Conservation (phyloP, 2,113 vertebrate genomes). For the Upupa epops region DNA sequence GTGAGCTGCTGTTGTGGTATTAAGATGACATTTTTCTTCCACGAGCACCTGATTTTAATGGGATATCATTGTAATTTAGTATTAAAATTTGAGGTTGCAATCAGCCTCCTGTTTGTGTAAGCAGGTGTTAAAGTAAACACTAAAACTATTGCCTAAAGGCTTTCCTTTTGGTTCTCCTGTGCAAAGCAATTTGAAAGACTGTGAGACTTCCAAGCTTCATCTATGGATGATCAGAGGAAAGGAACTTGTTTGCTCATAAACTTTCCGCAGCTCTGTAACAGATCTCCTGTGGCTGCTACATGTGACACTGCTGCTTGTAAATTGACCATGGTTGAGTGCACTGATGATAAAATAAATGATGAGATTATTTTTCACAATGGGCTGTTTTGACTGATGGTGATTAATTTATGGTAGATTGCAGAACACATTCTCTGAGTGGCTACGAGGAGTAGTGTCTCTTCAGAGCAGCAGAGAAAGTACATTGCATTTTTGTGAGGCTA, state of each 20-base stretch:
- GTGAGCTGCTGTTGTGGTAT: background rate
- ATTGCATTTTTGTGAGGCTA: background rate
- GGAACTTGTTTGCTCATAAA: slow-evolving; percentile 29
- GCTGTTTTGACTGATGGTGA: slow-evolving; percentile 54
- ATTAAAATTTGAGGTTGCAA: background rate
- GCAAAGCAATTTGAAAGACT: background rate
- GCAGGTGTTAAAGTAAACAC: background rate
- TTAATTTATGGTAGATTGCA: slow-evolving; percentile 52
- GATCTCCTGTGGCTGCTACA: slow-evolving; percentile 43
- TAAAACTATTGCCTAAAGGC: background rate
- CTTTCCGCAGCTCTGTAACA: slow-evolving; percentile 6
- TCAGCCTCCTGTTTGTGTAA: background rate
- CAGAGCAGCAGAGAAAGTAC: slow-evolving; percentile 41
- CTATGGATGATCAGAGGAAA: slow-evolving; percentile 30
- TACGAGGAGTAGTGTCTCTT: slow-evolving; percentile 19
- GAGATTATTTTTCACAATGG: slow-evolving; percentile 69
- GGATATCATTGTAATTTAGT: background rate
- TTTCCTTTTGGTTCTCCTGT: background rate
- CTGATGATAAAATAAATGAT: slow-evolving; percentile 66
- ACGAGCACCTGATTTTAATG: background rate
- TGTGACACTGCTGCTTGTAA: slow-evolving; percentile 46
- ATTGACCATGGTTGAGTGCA: slow-evolving; percentile 58
- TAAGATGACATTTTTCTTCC: background rate
- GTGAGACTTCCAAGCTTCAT: background rate
- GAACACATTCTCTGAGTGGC: slow-evolving; percentile 27